A percentile compares a stretch with the other conserved stretches of the same genome.
Evolutionary conservation across 1,140 invertebrate species (phyloP).

Genomic region (Lucilia cuprina): DNA sequence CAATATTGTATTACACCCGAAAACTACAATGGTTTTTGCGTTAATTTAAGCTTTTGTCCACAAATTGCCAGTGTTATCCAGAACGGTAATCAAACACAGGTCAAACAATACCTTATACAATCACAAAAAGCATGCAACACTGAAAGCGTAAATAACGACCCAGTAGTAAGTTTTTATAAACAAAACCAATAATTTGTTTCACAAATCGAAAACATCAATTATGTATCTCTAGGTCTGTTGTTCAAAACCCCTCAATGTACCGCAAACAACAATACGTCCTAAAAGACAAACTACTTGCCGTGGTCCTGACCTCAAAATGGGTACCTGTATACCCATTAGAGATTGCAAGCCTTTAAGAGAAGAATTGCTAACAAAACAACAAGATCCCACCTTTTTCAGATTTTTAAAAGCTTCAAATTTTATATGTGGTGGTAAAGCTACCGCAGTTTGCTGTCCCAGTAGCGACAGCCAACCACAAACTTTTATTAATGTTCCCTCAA

Average conservation of each 20-base stretch:
- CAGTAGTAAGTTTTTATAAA: constrained; percentile 48
- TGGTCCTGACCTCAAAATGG: constrained; percentile 46
- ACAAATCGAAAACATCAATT: not conserved
- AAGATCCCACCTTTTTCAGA: constrained; percentile 44
- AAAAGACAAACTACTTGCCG: constrained; percentile 44
- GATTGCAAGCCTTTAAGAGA: constrained; percentile 45
- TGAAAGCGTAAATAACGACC: constrained; percentile 50
- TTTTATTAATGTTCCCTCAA: not conserved
- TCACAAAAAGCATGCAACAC: constrained; percentile 54
- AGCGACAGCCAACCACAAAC: constrained; percentile 32
- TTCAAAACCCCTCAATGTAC: constrained; percentile 45
- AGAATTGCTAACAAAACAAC: constrained; percentile 43
- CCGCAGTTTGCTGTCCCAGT: constrained; percentile 51
- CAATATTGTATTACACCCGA: constrained; percentile 54
- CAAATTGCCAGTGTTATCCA: constrained; percentile 52
- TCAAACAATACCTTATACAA: constrained; percentile 50
- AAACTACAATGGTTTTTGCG: constrained; percentile 56
- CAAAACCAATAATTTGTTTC: too few relatives aligned
- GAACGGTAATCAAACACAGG: constrained; percentile 41
- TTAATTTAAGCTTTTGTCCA: constrained; percentile 52
- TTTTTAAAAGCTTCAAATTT: constrained; percentile 50
- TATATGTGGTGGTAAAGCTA: constrained; percentile 44
- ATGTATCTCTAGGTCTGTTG: constrained; percentile 49
- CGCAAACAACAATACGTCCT: constrained; percentile 39
- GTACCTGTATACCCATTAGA: constrained; percentile 49